Evolutionary conservation across 2,888 invertebrate genomes (phyloP).

Genomic region (Baronia brevicornis): DNA sequence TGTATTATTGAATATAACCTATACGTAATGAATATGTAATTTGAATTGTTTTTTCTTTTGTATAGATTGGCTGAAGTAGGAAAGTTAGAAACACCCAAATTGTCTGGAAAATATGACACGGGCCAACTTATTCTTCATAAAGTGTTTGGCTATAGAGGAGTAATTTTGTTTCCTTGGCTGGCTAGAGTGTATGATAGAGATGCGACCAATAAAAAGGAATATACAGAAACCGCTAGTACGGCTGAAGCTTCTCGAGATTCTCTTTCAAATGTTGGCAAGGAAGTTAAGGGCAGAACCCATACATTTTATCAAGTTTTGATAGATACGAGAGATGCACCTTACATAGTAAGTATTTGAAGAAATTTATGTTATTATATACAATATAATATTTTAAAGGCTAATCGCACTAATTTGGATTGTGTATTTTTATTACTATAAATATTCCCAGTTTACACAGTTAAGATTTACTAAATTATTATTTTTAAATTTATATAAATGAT

Average conservation of each 20-base stretch:
- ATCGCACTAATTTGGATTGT: background rate
- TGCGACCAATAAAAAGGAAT: constrained; percentile 81
- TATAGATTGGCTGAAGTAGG: constrained; percentile 95
- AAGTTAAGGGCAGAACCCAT: constrained; percentile 92
- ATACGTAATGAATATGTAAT: too few relatives aligned
- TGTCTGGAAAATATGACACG: constrained; percentile 93
- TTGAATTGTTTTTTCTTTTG: constrained; percentile 20
- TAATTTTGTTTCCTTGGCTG: constrained; percentile 97
- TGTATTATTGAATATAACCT: constrained; percentile 47
- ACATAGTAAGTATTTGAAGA: constrained; percentile 84
- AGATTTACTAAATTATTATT: too few relatives aligned
- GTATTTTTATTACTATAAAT: too few relatives aligned
- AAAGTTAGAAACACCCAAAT: constrained; percentile 89
- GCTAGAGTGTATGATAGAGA: constrained; percentile 97
- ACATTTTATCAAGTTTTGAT: constrained; percentile 99
- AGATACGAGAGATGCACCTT: constrained; percentile 96
- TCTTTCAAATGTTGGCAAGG: constrained; percentile 80
- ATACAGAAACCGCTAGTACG: constrained; percentile 39
- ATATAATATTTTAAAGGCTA: background rate
- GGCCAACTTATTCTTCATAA: constrained; percentile 97
- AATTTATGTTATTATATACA: background rate
- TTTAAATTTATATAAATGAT: background rate
- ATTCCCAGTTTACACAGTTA: too few relatives aligned
- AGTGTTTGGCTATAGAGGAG: constrained; percentile 97
- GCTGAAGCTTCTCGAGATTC: constrained; percentile 48